Base-by-base conservation (phyloP, 2,113 vertebrate species). In the Burhinus oedicnemus region DNA sequence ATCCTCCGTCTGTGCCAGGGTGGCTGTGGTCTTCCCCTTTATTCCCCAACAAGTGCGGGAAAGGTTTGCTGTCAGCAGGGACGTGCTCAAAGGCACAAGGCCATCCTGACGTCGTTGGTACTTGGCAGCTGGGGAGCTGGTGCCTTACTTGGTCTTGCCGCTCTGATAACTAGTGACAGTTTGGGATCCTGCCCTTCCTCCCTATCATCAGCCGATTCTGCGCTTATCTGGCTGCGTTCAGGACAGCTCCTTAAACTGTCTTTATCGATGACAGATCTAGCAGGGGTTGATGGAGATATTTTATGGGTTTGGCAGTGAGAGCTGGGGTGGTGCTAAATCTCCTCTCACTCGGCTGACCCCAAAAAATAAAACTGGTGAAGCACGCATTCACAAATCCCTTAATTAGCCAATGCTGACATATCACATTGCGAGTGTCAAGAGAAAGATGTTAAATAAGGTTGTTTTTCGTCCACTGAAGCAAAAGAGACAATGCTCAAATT, bases 181-280 rank as follows among this genome's bases (percentile, higher is more conserved):
- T 74, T 58, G 58, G 45, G 88, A 83, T 82, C 82, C 61, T 38
- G 0, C 72, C 78, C 84, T 86, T 88, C 80, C 80, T 92, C 69
- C 70, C 90, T 74, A 55, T 76, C 12, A 6, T 78, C 6, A 6
- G 42, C 90, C 13, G 51, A 83, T 79, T 92, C 90, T 58, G 58
- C 17, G 16, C 51, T 96, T 83, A 91, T 92, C 94, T 94, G 69
- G 52, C 89, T 90, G 83, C 17, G 3, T 49, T 95, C 90, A 82
- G 68, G 90, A 86, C 3, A 11, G 32, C 89, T 96, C 88, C 92
- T 97, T 36, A 70, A 92, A 78, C 71, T 65, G 1, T 58, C 62
- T 83, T 55, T 91, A 97, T 96, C 68, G 19, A 83, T 95, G 97
- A 87, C 89, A 97, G 75, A 97, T 97, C 91, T 94, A 93, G 69